A percentile compares a stretch with the other conserved stretches of the same genome.
These are phyloP conservation scores for Melieria crassipennis DNA, from an alignment of 2,888 invertebrate species.

Conservation along the genomic window DNA sequence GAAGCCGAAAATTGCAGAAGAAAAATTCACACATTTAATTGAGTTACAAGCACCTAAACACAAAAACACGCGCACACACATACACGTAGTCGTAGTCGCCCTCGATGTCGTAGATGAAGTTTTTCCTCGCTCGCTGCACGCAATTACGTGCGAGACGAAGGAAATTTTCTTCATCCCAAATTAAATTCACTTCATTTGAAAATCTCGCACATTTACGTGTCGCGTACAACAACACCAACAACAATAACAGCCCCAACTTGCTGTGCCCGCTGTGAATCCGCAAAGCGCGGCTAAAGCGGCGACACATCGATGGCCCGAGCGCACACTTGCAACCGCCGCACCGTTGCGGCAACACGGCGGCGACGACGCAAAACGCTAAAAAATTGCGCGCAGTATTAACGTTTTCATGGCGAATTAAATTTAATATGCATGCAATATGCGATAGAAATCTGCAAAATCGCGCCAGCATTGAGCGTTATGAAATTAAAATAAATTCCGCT, in stretches of 20 bases:
- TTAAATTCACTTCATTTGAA: constrained; percentile 31
- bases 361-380: neutral
- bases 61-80: constrained; percentile 1
- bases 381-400: neutral
- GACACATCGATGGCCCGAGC: too few species aligned
- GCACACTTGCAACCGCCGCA: neutral
- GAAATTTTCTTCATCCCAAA: constrained; percentile 19
- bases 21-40: constrained; percentile 24
- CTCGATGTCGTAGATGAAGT: constrained; percentile 7
- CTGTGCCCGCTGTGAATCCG: too few species aligned
- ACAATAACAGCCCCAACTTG: neutral
- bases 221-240: neutral
- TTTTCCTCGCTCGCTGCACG: constrained; percentile 18
- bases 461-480: neutral
- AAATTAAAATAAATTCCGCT: neutral
- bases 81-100: neutral
- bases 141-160: constrained; percentile 21
- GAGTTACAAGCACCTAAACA: constrained; percentile 19
- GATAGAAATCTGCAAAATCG: constrained; percentile 16
- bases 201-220: constrained; percentile 19
- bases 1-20: neutral
- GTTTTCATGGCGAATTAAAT: constrained; percentile 16
- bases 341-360: neutral
- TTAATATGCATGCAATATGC: constrained; percentile 23
- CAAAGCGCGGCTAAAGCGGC: too few species aligned